Base-by-base conservation (phyloP, 2,113 vertebrate species). In the Ia io region DNA sequence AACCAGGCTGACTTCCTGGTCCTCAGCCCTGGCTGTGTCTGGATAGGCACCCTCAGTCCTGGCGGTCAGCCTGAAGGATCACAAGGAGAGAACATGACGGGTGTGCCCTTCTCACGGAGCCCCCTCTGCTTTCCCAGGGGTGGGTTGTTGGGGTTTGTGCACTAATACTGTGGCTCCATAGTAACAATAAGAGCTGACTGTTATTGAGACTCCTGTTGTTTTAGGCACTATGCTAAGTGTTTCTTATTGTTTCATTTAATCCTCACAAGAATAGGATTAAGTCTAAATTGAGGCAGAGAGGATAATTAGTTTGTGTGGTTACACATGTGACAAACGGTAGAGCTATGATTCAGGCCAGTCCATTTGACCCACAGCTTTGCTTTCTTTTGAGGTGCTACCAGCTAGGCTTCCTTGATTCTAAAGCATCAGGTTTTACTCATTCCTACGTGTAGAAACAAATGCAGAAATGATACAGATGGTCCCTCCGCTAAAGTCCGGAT, bases 231-330 rank as follows among this genome's bases (percentile, higher is more conserved):
- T 51, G 83, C 73, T 61, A 67, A 85, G 37, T 77, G 59, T 35
- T 93, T 90, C 90, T 89, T 42, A 70, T 35, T 79, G 76, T 83
- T 83, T 89, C n/a, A 25, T 87, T 94, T 85, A 77, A 78, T 86
- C 53, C 77, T 53, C 9, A 35, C 56, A 53, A 85, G 70, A 65
- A 14, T 40, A 71, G 37, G 84, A 51, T 71, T 30, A 78, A 56
- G 37, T 47, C 53, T 61, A 80, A 37, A 3, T 6, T 42, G 87
- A 93, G 74, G 76, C 23, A 59, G 42, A 40, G 44, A 37, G 63
- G n/a, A 40, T 30, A 63, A 53, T 61, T 5, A 51, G 22, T 37
- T 84, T 63, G n/a, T 35, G 3, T 25, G 49, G 14, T 32, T 47
- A 63, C 20, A 37, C 47, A 42, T 1, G 7, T 51, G n/a, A 76